Conservation (phyloP, 2,888 invertebrate genomes). For the Pelosia muscerda region DNA sequence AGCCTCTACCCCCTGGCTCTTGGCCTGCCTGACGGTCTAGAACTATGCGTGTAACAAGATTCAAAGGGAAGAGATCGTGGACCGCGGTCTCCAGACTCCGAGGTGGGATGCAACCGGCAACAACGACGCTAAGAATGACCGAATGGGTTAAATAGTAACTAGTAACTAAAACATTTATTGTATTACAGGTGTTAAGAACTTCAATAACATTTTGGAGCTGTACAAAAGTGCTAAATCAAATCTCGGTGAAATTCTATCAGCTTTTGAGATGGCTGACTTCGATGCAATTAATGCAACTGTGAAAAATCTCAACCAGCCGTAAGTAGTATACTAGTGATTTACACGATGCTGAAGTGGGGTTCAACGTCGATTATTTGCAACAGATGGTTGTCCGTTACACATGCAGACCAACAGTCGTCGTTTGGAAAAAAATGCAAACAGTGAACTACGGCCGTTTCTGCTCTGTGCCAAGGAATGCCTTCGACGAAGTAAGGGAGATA, state of each 20-base stretch:
- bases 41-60: background rate
- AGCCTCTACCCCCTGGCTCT: too few species aligned
- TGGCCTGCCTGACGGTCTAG: background rate
- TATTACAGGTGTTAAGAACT: slow-evolving; percentile 89
- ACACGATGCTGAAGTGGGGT: background rate
- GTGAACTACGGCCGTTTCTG: background rate
- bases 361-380: background rate
- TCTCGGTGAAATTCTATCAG: slow-evolving; percentile 96
- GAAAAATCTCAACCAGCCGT: slow-evolving; percentile 85
- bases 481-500: background rate
- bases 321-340: too few species aligned
- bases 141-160: too few species aligned
- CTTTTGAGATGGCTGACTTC: slow-evolving; percentile 97
- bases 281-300: slow-evolving; percentile 90
- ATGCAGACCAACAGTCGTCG: background rate
- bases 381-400: background rate
- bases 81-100: too few species aligned
- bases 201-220: slow-evolving; percentile 92
- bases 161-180: too few species aligned
- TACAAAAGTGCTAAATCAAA: slow-evolving; percentile 91
- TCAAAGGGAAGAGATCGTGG: too few species aligned
- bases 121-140: too few species aligned
- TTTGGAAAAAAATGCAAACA: background rate
- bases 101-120: too few species aligned
- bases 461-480: background rate